Percentiles rank a stretch among this genome's conserved stretches.
Conservation (phyloP, 2,113 vertebrate species). For the Atherinomorus stipes region DNA sequence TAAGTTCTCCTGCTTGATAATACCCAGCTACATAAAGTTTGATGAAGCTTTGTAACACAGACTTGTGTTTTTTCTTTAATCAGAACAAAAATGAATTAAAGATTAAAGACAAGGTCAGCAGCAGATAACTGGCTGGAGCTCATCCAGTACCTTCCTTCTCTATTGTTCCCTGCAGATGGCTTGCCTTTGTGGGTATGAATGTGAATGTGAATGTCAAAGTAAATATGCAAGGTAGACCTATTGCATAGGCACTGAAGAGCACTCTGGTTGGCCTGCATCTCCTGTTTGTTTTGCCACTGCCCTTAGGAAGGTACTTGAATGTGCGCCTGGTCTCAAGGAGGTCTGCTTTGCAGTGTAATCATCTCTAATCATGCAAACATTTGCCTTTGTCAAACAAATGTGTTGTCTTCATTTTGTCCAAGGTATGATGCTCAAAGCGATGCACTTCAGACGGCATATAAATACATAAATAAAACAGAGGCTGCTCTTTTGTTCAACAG, state of each 20-base stretch:
- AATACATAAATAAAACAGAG: conserved; percentile 7
- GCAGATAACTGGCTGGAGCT: conserved; percentile 38
- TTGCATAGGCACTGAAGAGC: conserved; percentile 59
- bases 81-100: background rate
- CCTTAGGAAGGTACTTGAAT: conserved; percentile 60
- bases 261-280: conserved; percentile 51
- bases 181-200: conserved; percentile 45
- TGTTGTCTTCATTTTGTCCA: conserved; percentile 18
- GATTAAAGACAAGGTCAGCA: background rate
- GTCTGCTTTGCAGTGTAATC: conserved; percentile 51
- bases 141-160: background rate
- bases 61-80: background rate
- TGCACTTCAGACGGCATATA: background rate
- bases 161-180: conserved; percentile 5
- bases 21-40: background rate
- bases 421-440: conserved; percentile 15
- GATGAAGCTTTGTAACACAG: background rate
- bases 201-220: conserved; percentile 59
- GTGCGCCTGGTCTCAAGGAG: conserved; percentile 62
- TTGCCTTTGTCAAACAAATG: conserved; percentile 59
- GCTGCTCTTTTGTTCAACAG: background rate
- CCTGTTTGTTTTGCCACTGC: conserved; percentile 71
- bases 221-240: conserved; percentile 63
- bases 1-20: background rate
- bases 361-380: conserved; percentile 75